Conservation (phyloP, 2,797 vertebrate genomes). For the Ctenosaura bakeri region DNA sequence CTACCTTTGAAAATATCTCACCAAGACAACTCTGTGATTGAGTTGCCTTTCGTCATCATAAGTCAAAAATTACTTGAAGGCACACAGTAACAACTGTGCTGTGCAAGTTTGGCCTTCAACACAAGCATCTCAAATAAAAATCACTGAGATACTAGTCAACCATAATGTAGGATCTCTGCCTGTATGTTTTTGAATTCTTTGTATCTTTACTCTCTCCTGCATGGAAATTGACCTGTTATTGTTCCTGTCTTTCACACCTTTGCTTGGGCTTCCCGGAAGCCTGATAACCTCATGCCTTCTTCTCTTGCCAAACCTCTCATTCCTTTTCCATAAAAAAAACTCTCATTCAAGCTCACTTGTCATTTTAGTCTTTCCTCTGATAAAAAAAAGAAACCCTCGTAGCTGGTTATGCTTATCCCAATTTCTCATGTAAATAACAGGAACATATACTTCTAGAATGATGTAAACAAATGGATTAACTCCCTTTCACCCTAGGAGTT, state of each 20-base stretch:
- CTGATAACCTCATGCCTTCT: not conserved
- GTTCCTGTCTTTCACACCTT: not conserved
- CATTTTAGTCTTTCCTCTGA: not conserved
- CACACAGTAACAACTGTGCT: no score
- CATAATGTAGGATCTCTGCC: no score
- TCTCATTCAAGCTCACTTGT: not conserved
- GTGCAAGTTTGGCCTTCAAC: no score
- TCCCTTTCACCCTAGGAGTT: not conserved
- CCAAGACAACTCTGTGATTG: no score
- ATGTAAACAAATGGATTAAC: not conserved
- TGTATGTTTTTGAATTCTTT: no score
- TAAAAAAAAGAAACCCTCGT: not conserved
- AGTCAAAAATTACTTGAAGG: no score
- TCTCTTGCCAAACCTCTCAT: not conserved
- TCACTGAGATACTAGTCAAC: no score
- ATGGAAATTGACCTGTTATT: not conserved
- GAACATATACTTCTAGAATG: not conserved
- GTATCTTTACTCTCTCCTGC: not conserved
- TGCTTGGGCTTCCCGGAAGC: constrained; percentile 3
- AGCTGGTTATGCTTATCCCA: not conserved
- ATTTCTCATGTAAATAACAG: not conserved
- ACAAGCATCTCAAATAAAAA: no score
- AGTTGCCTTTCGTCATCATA: no score
- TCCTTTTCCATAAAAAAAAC: not conserved
- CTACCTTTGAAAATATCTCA: no score